Base-by-base conservation (phyloP, 2,888 invertebrate species). In the Xestobium rufovillosum region DNA sequence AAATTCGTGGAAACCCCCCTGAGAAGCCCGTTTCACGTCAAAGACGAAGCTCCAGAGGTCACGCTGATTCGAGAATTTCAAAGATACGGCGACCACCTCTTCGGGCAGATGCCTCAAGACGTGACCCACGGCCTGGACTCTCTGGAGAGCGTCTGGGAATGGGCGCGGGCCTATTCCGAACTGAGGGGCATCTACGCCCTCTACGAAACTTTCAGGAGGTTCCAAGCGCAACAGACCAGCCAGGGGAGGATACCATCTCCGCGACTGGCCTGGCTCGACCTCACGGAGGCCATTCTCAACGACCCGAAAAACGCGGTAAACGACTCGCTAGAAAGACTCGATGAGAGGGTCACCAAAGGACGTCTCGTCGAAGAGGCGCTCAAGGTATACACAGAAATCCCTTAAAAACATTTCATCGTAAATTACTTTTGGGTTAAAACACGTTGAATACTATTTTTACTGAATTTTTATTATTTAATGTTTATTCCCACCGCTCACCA, bases 201-300 rank as follows among this genome's bases (percentile, higher is more conserved):
- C 34, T 86, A 84, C 58, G 73, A 72, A 43, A 73, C 72, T 29
- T 86, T 81, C 57, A 64, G 78, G 38, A 68, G 75, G 47, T 78
- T 78, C 59, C 73, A 78, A 45, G 48, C 36, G 6, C 56, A 60
- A 42, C 66, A 67, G 46, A 63, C 62, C 0, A 56, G 50, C 6
- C 47, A 52, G 1, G 60, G 59, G 2, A 48, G 65, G 26, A 56
- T 66, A 26, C 58, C 62, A 3, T 60, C 65, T 6, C 66, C 67
- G 3, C 60, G 68, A 39, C 66, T 69, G 27, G 71, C 74, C 3
- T 70, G 82, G 72, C 57, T 73, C 36, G 79, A 82, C 60, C 61
- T 87, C 43, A 74, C 79, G 0, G 75, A 79, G 38, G 72, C 75
- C 1, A 70, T 84, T 11, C 61, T 85, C 31, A 66, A 72, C 51